Evolutionary conservation across 2,888 invertebrate genomes (phyloP).

Genomic region (Argyresthia albistria): DNA sequence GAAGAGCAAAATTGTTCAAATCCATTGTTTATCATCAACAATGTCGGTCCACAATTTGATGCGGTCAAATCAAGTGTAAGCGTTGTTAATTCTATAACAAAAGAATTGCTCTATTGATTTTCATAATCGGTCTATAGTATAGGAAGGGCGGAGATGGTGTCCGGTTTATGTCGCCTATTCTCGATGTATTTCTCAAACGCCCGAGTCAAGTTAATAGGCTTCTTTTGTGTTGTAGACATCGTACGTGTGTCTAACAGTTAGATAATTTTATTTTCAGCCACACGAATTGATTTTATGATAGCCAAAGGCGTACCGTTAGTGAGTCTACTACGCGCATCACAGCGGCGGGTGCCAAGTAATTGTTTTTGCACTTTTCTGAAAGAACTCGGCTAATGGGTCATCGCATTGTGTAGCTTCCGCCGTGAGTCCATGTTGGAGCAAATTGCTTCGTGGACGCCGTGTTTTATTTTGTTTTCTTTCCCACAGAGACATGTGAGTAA

Average conservation of each 20-base stretch:
- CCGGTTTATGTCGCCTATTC: neutral
- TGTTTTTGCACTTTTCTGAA: slow-evolving; percentile 23
- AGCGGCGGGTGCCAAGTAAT: slow-evolving; percentile 25
- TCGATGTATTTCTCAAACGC: neutral
- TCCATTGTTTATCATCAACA: slow-evolving; percentile 10
- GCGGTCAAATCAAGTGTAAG: neutral
- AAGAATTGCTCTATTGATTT: slow-evolving; percentile 4
- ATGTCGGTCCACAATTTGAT: neutral
- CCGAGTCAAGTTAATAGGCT: neutral
- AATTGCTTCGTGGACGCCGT: neutral
- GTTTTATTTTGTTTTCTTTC: neutral
- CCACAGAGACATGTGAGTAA: slow-evolving; percentile 1
- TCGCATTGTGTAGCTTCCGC: no score
- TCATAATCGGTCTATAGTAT: neutral
- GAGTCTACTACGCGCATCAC: slow-evolving; percentile 11
- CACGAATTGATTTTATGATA: slow-evolving; percentile 41
- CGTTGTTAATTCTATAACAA: neutral
- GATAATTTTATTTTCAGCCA: slow-evolving; percentile 38
- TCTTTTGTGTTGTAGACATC: slow-evolving; percentile 11
- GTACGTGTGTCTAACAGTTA: slow-evolving; percentile 30
- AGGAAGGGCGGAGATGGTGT: neutral
- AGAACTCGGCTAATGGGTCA: slow-evolving; percentile 40
- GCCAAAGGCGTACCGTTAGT: slow-evolving; percentile 35
- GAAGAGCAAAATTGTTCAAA: slow-evolving; percentile 31
- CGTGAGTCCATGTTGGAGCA: neutral